Evolutionary conservation across 2,888 invertebrate species (phyloP).

Genomic region (Endotricha flammealis): DNA sequence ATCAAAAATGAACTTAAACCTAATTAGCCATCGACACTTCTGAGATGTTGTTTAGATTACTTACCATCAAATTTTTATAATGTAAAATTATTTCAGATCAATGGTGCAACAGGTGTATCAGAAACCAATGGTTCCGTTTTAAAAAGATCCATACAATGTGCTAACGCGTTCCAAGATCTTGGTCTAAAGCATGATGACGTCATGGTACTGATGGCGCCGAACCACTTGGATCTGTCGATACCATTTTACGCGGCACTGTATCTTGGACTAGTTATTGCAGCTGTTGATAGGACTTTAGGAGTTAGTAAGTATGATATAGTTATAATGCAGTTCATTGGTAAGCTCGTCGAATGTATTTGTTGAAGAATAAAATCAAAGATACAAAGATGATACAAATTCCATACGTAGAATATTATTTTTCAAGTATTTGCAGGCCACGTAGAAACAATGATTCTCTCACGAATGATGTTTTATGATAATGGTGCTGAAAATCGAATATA

Average conservation of each 20-base stretch:
- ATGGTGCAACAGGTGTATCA: slow-evolving; percentile 14
- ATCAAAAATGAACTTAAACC: no score
- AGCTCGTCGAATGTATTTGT: no score
- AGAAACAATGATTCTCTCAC: no score
- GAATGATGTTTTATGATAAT: no score
- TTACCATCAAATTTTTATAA: background rate
- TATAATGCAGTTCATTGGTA: no score
- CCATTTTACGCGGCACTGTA: slow-evolving; percentile 49
- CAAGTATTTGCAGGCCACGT: no score
- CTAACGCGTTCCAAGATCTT: slow-evolving; percentile 26
- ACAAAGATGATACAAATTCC: no score
- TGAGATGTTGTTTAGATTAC: no score
- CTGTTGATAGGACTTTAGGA: background rate
- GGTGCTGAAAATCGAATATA: no score
- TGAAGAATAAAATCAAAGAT: no score
- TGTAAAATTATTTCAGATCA: slow-evolving; percentile 13
- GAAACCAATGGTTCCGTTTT: slow-evolving; percentile 41
- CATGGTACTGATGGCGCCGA: slow-evolving; percentile 37
- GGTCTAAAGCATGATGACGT: slow-evolving; percentile 44
- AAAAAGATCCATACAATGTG: slow-evolving; percentile 36
- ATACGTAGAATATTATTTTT: no score
- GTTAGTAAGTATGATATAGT: slow-evolving; percentile 8
- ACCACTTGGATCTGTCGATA: slow-evolving; percentile 43
- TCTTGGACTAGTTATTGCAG: slow-evolving; percentile 6
- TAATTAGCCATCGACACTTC: no score